These are phyloP conservation scores for Labroides dimidiatus DNA, from an alignment of 2,797 vertebrate genomes.

Conservation along the genomic window DNA sequence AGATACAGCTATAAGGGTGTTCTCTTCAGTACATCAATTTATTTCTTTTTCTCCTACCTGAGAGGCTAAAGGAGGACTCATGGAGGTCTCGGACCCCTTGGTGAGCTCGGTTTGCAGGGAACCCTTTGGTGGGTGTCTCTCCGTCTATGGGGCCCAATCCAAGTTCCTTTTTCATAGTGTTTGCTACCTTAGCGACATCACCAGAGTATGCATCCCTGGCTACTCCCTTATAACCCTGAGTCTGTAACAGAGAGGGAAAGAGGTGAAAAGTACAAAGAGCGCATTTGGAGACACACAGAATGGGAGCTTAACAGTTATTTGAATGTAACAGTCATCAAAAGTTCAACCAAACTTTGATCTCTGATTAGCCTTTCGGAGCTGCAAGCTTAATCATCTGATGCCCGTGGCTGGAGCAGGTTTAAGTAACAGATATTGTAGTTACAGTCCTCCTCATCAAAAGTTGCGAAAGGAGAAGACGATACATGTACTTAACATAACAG, in stretches of 20 bases:
- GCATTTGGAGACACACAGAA: neutral
- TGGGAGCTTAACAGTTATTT: neutral
- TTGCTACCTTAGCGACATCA: conserved; percentile 88
- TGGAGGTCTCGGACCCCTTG: conserved; percentile 92
- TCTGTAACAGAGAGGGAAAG: conserved; percentile 70
- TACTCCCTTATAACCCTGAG: conserved; percentile 86
- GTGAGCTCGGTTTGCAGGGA: conserved; percentile 76
- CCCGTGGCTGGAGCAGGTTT: neutral
- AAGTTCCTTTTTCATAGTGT: conserved; percentile 90
- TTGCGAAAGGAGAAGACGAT: neutral
- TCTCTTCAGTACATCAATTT: neutral
- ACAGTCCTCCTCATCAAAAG: neutral
- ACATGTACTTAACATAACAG: neutral
- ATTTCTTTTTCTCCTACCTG: conserved; percentile 77
- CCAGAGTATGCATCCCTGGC: conserved; percentile 92
- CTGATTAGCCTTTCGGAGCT: neutral
- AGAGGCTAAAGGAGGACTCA: conserved; percentile 94
- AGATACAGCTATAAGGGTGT: neutral
- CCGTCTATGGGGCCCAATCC: conserved; percentile 90
- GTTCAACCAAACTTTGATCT: neutral
- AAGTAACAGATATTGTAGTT: neutral
- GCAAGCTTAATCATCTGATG: neutral
- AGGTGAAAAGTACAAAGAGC: neutral
- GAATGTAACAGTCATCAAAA: neutral
- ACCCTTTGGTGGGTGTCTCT: conserved; percentile 83